Evolutionary conservation across 2,888 invertebrate species (phyloP), one percentile per base, ranked within the genome.

Genomic region (Cheilosia soror): DNA sequence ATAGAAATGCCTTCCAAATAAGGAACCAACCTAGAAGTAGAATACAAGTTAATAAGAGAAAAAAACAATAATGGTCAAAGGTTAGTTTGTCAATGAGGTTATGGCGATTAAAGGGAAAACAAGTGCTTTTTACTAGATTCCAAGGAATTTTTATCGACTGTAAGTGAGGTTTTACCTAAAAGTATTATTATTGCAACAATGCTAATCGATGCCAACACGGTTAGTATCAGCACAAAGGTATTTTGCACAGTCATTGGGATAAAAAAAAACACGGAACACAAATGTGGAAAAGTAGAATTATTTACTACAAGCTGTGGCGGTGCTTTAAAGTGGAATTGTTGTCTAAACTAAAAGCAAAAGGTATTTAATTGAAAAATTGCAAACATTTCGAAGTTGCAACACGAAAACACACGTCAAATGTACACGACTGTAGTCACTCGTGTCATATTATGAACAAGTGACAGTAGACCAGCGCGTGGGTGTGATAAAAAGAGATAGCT

Each of bases 1-100:
- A 97, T 73, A 98, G 93, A 92, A 98, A 97, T 88, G 97, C 95
- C 93, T 96, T 97, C 98, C 98, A 98, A 88, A 98, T 97, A 82
- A 97, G 94, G 92, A 96, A 97, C 97, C 97, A 98, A 90, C 97
- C 97, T 98, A 93, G 2, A 95, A 95, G 90, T 25, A 25, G 7
- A 49, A 25, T 9, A 47, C 2, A 49, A 7, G 4, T 6, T 89
- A 90, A 62, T n/a, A n/a, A n/a, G n/a, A 76, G 65, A n/a, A 15
- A 78, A 60, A 27, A 29, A 20, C 33, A n/a, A 4, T 33, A 9
- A 42, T 60, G 76, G 31, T 57, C 71, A 69, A 65, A 73, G 79
- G 76, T 72, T 78, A 55, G 25, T 76, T 60, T 6, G 20, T 13
- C 13, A 33, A 65, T 25, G 72, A 86, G 69, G 63, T 84, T 73